A percentile compares a stretch with the other conserved stretches of the same genome.
These are phyloP conservation scores for Xylocopa sonorina DNA, from an alignment of 1,140 invertebrate genomes.

Conservation along the genomic window DNA sequence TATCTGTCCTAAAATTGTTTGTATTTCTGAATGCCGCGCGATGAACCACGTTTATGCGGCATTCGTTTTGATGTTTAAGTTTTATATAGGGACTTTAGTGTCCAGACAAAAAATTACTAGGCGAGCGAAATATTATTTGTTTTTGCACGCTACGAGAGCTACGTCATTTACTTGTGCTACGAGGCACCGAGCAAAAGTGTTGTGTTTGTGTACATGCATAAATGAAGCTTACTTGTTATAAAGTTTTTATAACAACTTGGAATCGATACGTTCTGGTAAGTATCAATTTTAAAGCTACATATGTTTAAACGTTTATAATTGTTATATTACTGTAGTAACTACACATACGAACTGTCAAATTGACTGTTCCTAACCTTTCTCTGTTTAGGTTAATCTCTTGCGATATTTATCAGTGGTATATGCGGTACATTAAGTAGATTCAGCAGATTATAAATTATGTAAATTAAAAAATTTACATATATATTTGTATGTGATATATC, in stretches of 20 bases:
- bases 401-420: background rate
- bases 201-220: too few relatives aligned
- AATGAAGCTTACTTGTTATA: too few relatives aligned
- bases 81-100: background rate
- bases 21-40: background rate
- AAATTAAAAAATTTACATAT: background rate
- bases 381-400: background rate
- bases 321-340: background rate
- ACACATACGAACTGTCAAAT: background rate
- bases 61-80: conserved; percentile 31
- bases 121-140: background rate
- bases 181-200: too few relatives aligned
- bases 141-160: too few relatives aligned
- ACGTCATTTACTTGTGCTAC: too few relatives aligned
- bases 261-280: too few relatives aligned
- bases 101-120: background rate
- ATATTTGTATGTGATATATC: background rate
- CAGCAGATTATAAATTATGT: background rate
- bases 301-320: too few relatives aligned
- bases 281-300: too few relatives aligned
- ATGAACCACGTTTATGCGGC: conserved; percentile 39
- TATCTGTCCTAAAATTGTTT: conserved; percentile 3
- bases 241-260: too few relatives aligned
- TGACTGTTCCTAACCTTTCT: background rate
- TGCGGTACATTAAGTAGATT: background rate